A percentile compares a stretch with the other conserved stretches of the same genome.
phyloP scores from a whole-genome alignment of 1,140 invertebrate species.

The Panulirus ornatus region DNA sequence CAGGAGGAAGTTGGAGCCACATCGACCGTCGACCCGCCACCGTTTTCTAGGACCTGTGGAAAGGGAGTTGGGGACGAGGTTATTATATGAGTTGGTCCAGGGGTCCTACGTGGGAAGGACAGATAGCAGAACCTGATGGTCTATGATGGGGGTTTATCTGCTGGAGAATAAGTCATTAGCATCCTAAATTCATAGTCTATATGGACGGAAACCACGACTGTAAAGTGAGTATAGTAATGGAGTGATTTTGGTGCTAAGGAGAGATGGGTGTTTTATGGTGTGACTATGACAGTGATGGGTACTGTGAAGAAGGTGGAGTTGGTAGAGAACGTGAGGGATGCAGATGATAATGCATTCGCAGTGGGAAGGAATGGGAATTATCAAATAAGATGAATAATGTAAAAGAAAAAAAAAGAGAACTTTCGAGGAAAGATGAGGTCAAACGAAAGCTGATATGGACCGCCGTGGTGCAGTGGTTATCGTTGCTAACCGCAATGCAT shows the following conservation, averaged over 20 bases:
- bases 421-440: too few relatives aligned
- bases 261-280: too few relatives aligned
- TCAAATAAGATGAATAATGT: too few relatives aligned
- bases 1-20: conserved; percentile 72
- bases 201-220: background rate
- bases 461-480: too few relatives aligned
- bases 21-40: conserved; percentile 74
- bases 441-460: too few relatives aligned
- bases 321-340: background rate
- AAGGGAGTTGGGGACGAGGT: background rate
- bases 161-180: background rate
- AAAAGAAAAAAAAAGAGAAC: too few relatives aligned
- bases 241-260: background rate
- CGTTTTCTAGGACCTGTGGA: conserved; percentile 51
- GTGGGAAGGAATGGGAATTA: too few relatives aligned
- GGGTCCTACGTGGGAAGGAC: background rate
- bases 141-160: too few relatives aligned
- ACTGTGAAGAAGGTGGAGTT: background rate
- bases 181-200: background rate
- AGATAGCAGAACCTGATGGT: too few relatives aligned
- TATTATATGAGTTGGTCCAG: too few relatives aligned
- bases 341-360: background rate
- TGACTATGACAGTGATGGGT: too few relatives aligned
- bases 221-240: background rate
- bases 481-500: too few relatives aligned